phyloP scores from a whole-genome alignment of 2,113 vertebrate genomes.

The Verasper variegatus region DNA sequence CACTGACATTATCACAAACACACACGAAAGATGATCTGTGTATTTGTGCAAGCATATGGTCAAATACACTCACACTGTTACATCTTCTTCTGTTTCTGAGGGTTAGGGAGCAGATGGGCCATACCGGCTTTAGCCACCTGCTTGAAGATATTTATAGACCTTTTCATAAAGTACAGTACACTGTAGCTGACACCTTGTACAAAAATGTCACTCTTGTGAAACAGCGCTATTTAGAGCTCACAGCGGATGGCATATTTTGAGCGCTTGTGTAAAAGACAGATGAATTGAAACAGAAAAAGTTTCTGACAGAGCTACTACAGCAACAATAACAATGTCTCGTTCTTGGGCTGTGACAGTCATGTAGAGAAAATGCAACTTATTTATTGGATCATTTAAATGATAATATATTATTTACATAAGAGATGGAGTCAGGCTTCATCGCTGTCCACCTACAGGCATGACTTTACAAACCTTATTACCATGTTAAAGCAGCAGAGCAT shows the following conservation, averaged over 20 bases:
- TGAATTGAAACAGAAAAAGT: neutral
- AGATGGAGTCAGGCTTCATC: neutral
- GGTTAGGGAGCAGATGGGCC: conserved; percentile 76
- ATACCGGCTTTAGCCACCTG: conserved; percentile 75
- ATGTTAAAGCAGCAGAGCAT: neutral
- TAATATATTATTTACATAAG: conserved; percentile 9
- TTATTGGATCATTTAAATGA: conserved; percentile 16
- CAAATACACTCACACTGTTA: neutral
- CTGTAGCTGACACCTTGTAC: conserved; percentile 41
- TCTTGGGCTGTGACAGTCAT: neutral
- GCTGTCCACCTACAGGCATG: neutral
- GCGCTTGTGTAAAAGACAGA: neutral
- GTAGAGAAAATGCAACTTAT: neutral
- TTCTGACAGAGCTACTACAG: neutral
- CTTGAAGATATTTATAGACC: conserved; percentile 75
- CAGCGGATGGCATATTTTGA: neutral
- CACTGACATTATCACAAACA: neutral
- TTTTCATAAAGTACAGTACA: conserved; percentile 43
- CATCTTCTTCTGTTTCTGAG: conserved; percentile 32
- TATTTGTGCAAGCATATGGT: neutral
- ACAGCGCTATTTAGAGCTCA: conserved; percentile 9
- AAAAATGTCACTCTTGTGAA: conserved; percentile 22
- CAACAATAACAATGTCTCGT: no score
- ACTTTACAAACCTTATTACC: neutral
- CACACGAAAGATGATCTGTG: neutral